Evolutionary conservation across 2,888 invertebrate genomes (phyloP), one percentile per base, ranked within the genome.

Genomic region (Drosophila koepferae): DNA sequence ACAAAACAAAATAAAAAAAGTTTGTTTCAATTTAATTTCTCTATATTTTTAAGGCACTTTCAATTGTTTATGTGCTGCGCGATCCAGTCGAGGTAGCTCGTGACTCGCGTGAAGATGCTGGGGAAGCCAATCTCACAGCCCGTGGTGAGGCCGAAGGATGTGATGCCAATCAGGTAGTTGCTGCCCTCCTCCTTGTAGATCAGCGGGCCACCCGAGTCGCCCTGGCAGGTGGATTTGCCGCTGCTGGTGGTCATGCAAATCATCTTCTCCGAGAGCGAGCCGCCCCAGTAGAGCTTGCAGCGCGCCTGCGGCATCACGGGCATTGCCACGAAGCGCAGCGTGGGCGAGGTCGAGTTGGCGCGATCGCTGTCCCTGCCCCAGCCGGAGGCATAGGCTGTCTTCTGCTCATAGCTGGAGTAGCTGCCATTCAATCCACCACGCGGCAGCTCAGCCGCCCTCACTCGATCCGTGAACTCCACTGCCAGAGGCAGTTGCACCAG

Each of bases 151-250:
- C 90, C 87, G 23, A 82, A 91, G 5, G 91, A 91, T n/a, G 85
- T 81, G 14, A 82, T 23, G 9, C 91, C 90, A 6, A 90, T 82
- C 18, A 82, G 44, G 3, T 76, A 36, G 51, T 70, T 62, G 46
- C 34, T 10, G 70, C 68, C 43, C 3, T 66, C 63, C 38, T 74
- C 68, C 36, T 63, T 56, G 46, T 70, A 63, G 16, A 82, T 69
- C 34, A 87, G 6, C 0, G 88, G 86, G 1, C 91, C 91, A 9
- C 91, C 91, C 0, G 89, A 89, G 34, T 90, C 91, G 6, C 88
- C 88, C 0, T 87, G 70, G 51, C 83, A 83, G 2, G 88, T 85
- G 31, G 85, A 87, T 14, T 51, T 70, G 6, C 85, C 85, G 23
- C 63, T 73, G 55, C 60, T 63, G 3, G 88, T 85, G 60, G 56